A percentile compares a stretch with the other conserved stretches of the same genome.
These are phyloP conservation scores for Rhabdophis nuchalis DNA, from an alignment of 2,797 vertebrate species.

Conservation along the genomic window DNA sequence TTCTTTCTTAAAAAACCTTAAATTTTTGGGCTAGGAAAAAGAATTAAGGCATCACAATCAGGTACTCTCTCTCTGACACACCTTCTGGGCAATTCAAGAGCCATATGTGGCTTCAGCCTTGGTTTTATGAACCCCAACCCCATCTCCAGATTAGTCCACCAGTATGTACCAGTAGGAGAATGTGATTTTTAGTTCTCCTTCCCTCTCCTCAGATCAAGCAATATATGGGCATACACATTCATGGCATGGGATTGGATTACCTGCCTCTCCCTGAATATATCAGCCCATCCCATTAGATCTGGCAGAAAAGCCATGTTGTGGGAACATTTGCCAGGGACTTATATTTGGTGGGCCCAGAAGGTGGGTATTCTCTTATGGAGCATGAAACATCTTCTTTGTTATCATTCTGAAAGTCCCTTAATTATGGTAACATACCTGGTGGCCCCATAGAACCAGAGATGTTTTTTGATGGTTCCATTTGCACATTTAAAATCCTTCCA, in stretches of 20 bases:
- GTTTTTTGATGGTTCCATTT: neutral
- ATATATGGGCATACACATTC: neutral
- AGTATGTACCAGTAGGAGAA: neutral
- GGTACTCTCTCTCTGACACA: neutral
- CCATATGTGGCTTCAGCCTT: neutral
- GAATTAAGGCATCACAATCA: neutral
- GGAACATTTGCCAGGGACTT: neutral
- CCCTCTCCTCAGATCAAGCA: neutral
- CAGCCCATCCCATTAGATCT: neutral
- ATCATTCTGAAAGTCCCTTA: neutral
- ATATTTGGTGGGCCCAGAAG: neutral
- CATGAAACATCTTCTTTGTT: neutral
- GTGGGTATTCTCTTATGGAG: neutral
- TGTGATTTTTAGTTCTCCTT: neutral
- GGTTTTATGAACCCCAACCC: neutral
- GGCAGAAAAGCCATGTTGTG: neutral
- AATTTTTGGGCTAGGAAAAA: neutral
- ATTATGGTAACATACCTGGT: neutral
- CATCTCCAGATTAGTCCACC: neutral
- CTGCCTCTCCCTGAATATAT: neutral
- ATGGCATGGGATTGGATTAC: neutral
- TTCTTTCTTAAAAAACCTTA: neutral
- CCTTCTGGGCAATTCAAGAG: neutral
- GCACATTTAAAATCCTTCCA: neutral
- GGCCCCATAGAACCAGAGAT: neutral